These are phyloP conservation scores for Philereme transversata DNA, from an alignment of 2,888 invertebrate genomes.

Conservation along the genomic window DNA sequence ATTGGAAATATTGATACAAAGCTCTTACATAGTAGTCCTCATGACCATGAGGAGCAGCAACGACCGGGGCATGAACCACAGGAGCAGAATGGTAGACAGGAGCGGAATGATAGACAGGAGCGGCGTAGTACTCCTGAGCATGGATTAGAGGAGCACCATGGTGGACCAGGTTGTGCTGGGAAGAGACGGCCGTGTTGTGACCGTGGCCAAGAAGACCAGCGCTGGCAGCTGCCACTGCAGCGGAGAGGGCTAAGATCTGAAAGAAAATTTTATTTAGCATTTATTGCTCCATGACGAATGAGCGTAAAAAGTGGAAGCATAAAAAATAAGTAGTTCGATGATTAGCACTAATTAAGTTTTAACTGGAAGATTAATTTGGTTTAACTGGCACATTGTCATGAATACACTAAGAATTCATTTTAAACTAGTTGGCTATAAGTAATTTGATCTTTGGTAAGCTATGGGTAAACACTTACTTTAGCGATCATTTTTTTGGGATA, in stretches of 20 bases:
- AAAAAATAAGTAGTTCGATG: too few relatives aligned
- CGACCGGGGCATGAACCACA: conserved; percentile 37
- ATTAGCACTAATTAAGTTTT: too few relatives aligned
- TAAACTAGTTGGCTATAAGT: too few relatives aligned
- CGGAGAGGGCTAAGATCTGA: conserved; percentile 68
- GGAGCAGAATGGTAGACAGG: conserved; percentile 46
- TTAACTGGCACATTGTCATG: too few relatives aligned
- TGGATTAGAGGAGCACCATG: conserved; percentile 47
- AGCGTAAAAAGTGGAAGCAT: too few relatives aligned
- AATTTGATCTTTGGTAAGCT: too few relatives aligned
- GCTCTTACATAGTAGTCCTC: conserved; percentile 64
- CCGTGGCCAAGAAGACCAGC: conserved; percentile 75
- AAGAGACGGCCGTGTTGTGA: conserved; percentile 41
- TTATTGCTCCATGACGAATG: neutral
- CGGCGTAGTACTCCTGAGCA: conserved; percentile 42
- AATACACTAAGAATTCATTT: too few relatives aligned
- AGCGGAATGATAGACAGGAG: conserved; percentile 45
- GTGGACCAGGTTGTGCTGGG: conserved; percentile 49
- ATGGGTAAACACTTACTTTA: conserved; percentile 61
- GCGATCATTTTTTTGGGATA: conserved; percentile 75
- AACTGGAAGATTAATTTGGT: too few relatives aligned
- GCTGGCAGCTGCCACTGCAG: conserved; percentile 71
- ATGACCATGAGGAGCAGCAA: conserved; percentile 49
- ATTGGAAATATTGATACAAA: too few relatives aligned
- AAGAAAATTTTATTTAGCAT: conserved; percentile 3